phyloP scores from a whole-genome alignment of 2,888 invertebrate species.

The Oscheius myriophilus region DNA sequence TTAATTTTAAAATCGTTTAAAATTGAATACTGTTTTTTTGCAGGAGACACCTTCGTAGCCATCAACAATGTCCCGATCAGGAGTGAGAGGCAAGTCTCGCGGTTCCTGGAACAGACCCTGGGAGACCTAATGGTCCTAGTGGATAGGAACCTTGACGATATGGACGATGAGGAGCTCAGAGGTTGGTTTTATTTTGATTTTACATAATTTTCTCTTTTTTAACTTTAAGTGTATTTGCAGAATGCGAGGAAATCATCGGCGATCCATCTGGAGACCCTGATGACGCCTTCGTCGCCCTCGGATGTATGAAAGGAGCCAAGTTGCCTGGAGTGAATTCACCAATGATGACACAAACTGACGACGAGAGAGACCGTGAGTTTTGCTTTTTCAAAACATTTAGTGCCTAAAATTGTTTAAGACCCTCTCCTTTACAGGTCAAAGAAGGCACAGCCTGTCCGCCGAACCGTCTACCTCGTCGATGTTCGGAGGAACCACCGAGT shows the following conservation, averaged over 20 bases:
- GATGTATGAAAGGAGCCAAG: slow-evolving; percentile 16
- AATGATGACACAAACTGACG: neutral
- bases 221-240: slow-evolving; percentile 2
- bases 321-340: neutral
- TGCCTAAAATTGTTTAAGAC: too few relatives aligned
- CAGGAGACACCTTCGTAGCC: slow-evolving; percentile 63
- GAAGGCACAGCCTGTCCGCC: slow-evolving; percentile 50
- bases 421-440: slow-evolving; percentile 29
- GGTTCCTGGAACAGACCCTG: slow-evolving; percentile 59
- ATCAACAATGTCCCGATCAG: slow-evolving; percentile 66
- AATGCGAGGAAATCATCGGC: slow-evolving; percentile 28
- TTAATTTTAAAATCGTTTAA: too few relatives aligned
- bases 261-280: slow-evolving; percentile 34
- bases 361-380: neutral
- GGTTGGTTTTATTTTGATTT: slow-evolving; percentile 31
- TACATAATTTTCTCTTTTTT: neutral
- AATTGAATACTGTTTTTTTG: too few relatives aligned
- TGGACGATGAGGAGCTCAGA: slow-evolving; percentile 53
- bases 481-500: slow-evolving; percentile 40
- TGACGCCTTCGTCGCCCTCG: slow-evolving; percentile 34
- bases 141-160: slow-evolving; percentile 59
- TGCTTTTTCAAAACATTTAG: neutral
- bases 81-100: slow-evolving; percentile 63
- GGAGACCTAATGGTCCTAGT: slow-evolving; percentile 66
- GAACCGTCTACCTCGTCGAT: slow-evolving; percentile 31